Conservation (phyloP, 2,797 vertebrate species). For the Phoxinus dragarum region DNA sequence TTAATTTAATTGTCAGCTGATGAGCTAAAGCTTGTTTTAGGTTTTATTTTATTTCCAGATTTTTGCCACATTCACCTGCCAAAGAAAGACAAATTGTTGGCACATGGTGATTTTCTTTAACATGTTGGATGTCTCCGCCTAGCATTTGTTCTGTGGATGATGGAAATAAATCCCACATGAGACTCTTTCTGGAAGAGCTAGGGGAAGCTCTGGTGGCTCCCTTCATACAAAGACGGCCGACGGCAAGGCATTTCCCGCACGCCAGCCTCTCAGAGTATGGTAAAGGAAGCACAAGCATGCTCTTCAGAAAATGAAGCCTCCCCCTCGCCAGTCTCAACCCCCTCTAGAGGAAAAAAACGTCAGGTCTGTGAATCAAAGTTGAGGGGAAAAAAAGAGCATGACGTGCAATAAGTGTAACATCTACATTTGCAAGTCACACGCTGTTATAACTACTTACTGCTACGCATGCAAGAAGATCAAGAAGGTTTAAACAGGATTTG, state of each 20-base stretch:
- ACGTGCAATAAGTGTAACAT: background rate
- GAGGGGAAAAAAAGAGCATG: background rate
- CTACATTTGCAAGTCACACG: conserved; percentile 1
- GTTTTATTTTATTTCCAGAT: background rate
- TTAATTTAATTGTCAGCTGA: background rate
- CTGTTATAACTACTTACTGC: background rate
- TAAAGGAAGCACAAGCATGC: background rate
- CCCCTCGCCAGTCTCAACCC: background rate
- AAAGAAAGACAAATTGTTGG: conserved; percentile 7
- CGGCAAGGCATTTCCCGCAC: background rate
- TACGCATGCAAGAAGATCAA: too few relatives aligned
- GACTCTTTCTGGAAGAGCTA: conserved; percentile 16
- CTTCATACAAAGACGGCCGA: background rate
- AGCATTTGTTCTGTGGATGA: conserved; percentile 52
- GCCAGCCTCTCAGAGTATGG: background rate
- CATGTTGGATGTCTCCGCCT: conserved; percentile 35
- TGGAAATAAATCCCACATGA: background rate
- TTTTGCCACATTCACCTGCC: background rate
- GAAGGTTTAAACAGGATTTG: background rate
- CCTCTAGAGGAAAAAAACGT: conserved; percentile 26
- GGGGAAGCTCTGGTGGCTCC: background rate
- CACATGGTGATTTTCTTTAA: conserved; percentile 51
- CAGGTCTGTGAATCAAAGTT: conserved; percentile 13
- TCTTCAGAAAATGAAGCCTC: background rate
- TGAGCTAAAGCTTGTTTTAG: background rate